phyloP scores from a whole-genome alignment of 1,140 invertebrate genomes.

The Eciton burchellii region DNA sequence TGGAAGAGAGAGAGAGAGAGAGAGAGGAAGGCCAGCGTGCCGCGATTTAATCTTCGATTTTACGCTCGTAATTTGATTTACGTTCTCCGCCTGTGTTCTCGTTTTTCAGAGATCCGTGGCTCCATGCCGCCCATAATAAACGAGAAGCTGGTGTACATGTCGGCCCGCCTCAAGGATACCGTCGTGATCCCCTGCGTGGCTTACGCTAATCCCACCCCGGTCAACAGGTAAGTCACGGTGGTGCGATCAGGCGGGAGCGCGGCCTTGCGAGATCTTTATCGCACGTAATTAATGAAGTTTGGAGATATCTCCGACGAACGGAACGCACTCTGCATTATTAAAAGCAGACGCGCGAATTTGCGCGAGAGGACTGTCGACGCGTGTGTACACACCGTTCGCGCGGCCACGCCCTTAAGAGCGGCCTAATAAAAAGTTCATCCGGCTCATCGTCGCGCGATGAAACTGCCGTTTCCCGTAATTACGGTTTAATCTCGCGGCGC shows the following conservation, averaged over 20 bases:
- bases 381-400: neutral
- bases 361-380: neutral
- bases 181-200: conserved; percentile 89
- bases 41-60: conserved; percentile 36
- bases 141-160: conserved; percentile 84
- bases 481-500: too few relatives aligned
- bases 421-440: neutral
- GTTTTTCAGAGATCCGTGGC: conserved; percentile 84
- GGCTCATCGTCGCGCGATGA: neutral
- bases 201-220: conserved; percentile 87
- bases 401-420: neutral
- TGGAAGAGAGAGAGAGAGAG: too few relatives aligned
- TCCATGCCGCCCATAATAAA: conserved; percentile 86
- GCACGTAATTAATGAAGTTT: conserved; percentile 2
- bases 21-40: conserved; percentile 1
- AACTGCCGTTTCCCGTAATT: conserved; percentile 11
- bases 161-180: conserved; percentile 86
- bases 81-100: conserved; percentile 10
- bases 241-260: too few relatives aligned
- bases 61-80: conserved; percentile 26
- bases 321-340: too few relatives aligned
- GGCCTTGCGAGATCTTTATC: neutral
- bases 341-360: too few relatives aligned
- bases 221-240: conserved; percentile 87
- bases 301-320: too few relatives aligned